Conservation (phyloP, 2,113 vertebrate genomes). For the Ceratotherium simum region DNA sequence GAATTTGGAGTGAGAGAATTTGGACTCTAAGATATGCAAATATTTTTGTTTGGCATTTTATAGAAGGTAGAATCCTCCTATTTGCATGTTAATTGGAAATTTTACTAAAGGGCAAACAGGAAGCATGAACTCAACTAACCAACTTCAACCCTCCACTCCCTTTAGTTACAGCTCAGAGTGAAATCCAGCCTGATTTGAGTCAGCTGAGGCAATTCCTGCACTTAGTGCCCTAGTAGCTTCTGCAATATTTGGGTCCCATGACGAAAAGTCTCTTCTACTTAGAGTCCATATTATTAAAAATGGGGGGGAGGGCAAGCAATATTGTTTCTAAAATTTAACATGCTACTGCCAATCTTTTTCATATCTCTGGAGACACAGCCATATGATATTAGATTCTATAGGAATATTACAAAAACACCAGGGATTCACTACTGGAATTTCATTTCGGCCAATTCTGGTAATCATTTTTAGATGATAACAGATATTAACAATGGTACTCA, state of each 20-base stretch:
- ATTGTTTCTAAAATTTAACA: conserved; percentile 26
- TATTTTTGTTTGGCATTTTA: background rate
- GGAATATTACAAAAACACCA: background rate
- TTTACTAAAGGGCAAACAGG: background rate
- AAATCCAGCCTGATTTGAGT: background rate
- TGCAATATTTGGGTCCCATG: background rate
- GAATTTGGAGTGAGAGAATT: background rate
- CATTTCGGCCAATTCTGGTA: background rate
- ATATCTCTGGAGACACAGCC: background rate
- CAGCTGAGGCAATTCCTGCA: background rate
- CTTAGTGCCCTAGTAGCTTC: background rate
- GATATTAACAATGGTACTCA: background rate
- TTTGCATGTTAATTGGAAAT: background rate
- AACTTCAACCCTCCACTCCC: background rate
- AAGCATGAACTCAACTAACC: background rate
- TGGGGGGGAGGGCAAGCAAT: background rate
- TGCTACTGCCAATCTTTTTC: conserved; percentile 2
- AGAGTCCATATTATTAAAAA: conserved; percentile 48
- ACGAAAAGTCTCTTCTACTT: background rate
- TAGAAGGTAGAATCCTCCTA: background rate
- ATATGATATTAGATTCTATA: conserved; percentile 38
- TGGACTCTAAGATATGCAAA: background rate
- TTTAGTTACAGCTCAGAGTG: background rate
- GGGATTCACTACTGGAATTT: background rate
- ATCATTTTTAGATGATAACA: conserved; percentile 1